Conservation (phyloP, 2,113 vertebrate species). For the Microtus montanus region DNA sequence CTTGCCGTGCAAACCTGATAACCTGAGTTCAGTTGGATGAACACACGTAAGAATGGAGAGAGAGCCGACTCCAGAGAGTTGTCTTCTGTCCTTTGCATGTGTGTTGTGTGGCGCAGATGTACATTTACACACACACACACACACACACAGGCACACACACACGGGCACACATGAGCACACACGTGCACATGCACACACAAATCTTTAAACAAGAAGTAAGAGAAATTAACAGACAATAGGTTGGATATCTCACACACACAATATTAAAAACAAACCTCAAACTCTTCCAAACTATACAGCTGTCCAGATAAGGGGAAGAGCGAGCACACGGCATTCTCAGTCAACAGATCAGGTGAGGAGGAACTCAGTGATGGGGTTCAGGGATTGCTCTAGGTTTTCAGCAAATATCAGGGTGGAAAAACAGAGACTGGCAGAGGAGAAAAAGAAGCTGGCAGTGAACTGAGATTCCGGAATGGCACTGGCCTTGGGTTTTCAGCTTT, state of each 20-base stretch:
- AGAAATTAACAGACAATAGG: not conserved
- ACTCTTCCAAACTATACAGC: not conserved
- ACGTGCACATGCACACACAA: not conserved
- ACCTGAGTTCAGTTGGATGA: not conserved
- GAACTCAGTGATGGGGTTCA: accelerated
- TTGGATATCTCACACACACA: not conserved
- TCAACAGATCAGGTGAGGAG: not conserved
- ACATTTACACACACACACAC: no score
- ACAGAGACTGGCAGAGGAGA: not conserved
- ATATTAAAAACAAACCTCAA: not conserved
- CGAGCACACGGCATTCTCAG: accelerated
- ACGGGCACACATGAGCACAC: no score
- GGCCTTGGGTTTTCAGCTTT: accelerated
- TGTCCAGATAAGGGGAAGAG: not conserved
- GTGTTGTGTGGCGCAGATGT: not conserved
- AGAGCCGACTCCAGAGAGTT: not conserved
- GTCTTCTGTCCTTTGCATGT: not conserved
- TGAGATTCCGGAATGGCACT: accelerated
- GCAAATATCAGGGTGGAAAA: not conserved
- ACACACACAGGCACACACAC: no score
- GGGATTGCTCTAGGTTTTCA: accelerated
- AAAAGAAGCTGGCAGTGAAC: no score
- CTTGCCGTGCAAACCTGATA: not conserved
- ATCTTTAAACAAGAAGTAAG: not conserved
- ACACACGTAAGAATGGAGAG: not conserved